Evolutionary conservation across 2,113 vertebrate genomes (phyloP), one percentile per base, ranked within the genome.

Genomic region (Chionomys nivalis): DNA sequence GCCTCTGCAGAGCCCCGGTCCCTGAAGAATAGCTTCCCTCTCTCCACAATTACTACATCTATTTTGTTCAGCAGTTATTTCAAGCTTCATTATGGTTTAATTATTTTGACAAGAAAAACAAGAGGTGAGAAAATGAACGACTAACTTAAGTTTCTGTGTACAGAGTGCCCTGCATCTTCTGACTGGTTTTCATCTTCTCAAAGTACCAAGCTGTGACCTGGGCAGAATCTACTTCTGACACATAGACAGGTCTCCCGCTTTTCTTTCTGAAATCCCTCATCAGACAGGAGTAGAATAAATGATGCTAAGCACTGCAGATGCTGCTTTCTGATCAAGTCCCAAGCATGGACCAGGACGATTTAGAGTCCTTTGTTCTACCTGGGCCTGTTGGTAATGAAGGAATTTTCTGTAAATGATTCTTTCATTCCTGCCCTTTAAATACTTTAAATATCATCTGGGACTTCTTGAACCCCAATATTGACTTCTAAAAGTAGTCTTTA

Each of bases 351-450:
- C 19, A 16, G n/a, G 6, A 13, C 21, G 68, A 52, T 33, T 4
- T 47, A 26, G 9, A 39, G 2, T 36, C 47, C 23, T 7, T 21
- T 23, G 14, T 73, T 65, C 26, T 12, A 5, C 16, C 11, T 33
- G 31, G 1, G 14, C 26, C 49, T 9, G 0, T 7, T 3, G 6
- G 23, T 33, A 21, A 19, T 31, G 17, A 9, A 10, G 28, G 42
- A 36, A n/a, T 10, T 11, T 28, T 28, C 3, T 7, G 17, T 42
- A 21, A 8, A 1, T 44, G 14, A 77, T 52, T 76, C 3, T 58
- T 65, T 63, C 14, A 36, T 65, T 75, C 33, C 31, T n/a, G 28
- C 3, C 5, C 16, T 24, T 49, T 78, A 49, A 78, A 19, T 78
- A 33, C 65, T 68, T 68, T 33, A 68, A 13, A 33, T 65, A n/a